Evolutionary conservation across 2,888 invertebrate species (phyloP), one percentile per base, ranked within the genome.

Genomic region (Tyria jacobaeae): DNA sequence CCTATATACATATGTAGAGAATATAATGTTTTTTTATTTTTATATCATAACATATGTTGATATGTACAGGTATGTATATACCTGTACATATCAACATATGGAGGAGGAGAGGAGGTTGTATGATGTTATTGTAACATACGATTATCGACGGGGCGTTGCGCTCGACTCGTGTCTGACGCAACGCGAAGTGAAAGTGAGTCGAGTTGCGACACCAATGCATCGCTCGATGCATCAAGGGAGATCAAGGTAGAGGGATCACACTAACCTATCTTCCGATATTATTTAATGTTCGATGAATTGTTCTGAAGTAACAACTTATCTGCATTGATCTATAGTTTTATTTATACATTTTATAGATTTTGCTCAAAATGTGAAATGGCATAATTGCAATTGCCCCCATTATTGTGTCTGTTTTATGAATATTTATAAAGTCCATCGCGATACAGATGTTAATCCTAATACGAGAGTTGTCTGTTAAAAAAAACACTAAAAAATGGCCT

Each of bases 181-280:
- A 87, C 77, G 73, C 71, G 67, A 85, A 91, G 92, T 92, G 93
- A 93, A 93, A 93, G 92, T 91, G 81, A 82, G 76, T 75, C 69
- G 78, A 75, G 82, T 92, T 93, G 87, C 92, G 82, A 91, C 91
- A 92, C 72, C 75, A 78, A 79, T 92, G 91, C 92, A 92, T 90
- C 90, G 86, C 70, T 79, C 73, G 89, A 87, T 92, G 89, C 92
- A 91, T 87, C 86, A 81, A 82, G 80, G 86, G 85, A n/a, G n/a
- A n/a, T 86, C 83, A 80, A 72, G 78, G n/a, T n/a, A n/a, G n/a
- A n/a, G n/a, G n/a, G n/a, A 73, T 73, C 68, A 68, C 55, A 64
- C 66, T 76, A 81, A 82, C 79, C 80, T 74, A 64, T 66, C 60
- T 60, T 17, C 41, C n/a, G 39, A 58, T 54, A 44, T 24, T n/a